phyloP scores from a whole-genome alignment of 2,888 invertebrate genomes.

The Cephonodes hylas region DNA sequence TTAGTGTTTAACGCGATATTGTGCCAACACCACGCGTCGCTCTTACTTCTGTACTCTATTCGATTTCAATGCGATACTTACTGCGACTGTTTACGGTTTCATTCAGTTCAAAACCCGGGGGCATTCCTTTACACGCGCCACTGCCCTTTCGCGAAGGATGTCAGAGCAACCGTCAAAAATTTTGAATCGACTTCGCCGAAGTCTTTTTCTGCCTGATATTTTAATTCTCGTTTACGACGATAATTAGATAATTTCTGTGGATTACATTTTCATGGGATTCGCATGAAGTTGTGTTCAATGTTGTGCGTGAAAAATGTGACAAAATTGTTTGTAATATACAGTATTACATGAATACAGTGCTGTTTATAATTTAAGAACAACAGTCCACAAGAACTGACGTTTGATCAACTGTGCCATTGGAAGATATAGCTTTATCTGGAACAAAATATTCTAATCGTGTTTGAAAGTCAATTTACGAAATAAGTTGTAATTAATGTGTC shows the following conservation, averaged over 20 bases:
- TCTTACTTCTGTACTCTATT: conserved; percentile 31
- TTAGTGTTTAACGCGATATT: conserved; percentile 62
- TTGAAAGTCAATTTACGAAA: conserved; percentile 55
- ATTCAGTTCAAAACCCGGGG: conserved; percentile 24
- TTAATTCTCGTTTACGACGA: conserved; percentile 75
- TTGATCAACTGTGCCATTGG: conserved; percentile 62
- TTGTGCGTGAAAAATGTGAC: conserved; percentile 56
- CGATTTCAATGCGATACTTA: conserved; percentile 30
- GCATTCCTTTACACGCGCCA: conserved; percentile 14
- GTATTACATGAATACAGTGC: conserved; percentile 40
- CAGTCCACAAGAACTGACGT: conserved; percentile 23
- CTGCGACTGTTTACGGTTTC: conserved; percentile 27
- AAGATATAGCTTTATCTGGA: conserved; percentile 56
- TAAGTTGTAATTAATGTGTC: conserved; percentile 41
- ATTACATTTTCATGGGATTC: conserved; percentile 22
- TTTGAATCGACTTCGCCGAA: conserved; percentile 65
- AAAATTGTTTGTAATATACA: conserved; percentile 41
- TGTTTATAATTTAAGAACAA: conserved; percentile 38
- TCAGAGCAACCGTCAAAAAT: conserved; percentile 69
- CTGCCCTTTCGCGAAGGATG: conserved; percentile 56
- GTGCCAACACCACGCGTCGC: conserved; percentile 46
- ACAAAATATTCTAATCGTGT: conserved; percentile 60
- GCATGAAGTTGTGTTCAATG: conserved; percentile 14
- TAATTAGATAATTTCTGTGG: conserved; percentile 50
- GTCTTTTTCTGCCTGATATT: conserved; percentile 66